phyloP scores from a whole-genome alignment of 2,113 vertebrate species.

The Hiodon alosoides region DNA sequence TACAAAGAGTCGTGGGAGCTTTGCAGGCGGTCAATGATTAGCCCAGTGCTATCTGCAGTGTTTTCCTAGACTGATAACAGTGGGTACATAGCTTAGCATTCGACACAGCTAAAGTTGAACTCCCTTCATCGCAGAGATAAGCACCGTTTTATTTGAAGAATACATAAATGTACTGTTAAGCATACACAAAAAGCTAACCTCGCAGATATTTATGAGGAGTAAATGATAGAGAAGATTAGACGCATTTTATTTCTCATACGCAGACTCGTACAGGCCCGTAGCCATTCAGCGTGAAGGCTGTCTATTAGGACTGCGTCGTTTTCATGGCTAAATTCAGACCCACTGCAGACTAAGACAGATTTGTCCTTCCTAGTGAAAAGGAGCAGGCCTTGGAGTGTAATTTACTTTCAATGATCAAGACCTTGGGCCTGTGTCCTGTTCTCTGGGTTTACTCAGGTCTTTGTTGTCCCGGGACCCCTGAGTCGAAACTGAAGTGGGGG shows the following conservation, averaged over 20 bases:
- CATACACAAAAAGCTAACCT: neutral
- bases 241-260: neutral
- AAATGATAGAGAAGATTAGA: neutral
- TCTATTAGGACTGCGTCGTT: neutral
- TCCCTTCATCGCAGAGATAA: constrained; percentile 13
- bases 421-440: neutral
- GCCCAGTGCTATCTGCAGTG: neutral
- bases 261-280: neutral
- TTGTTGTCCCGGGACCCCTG: neutral
- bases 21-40: neutral
- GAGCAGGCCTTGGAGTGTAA: neutral
- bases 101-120: neutral
- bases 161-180: constrained; percentile 2
- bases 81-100: constrained; percentile 2
- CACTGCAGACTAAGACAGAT: neutral
- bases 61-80: constrained; percentile 11
- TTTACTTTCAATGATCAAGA: neutral
- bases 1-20: neutral
- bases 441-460: neutral
- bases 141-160: neutral
- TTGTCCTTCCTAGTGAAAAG: neutral
- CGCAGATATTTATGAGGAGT: neutral
- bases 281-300: too few species aligned
- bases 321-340: neutral
- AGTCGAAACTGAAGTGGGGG: neutral